These are phyloP conservation scores for Calycopis cecrops DNA, from an alignment of 1,140 invertebrate species.

Conservation along the genomic window DNA sequence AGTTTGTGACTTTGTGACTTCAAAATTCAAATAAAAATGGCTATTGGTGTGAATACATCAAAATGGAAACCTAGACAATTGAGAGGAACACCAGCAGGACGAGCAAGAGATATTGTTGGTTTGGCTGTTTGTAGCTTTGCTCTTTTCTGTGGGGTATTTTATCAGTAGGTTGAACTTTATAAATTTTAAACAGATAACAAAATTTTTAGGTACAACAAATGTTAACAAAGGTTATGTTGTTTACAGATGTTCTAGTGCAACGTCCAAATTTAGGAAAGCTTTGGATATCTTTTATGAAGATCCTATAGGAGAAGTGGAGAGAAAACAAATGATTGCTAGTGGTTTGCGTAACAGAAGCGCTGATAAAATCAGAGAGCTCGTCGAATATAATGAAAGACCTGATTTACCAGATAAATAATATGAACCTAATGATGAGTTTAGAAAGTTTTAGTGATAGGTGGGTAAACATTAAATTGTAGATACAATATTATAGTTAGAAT, in stretches of 20 bases:
- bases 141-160: constrained; percentile 42
- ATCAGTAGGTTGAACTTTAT: constrained; percentile 44
- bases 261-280: constrained; percentile 41
- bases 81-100: constrained; percentile 70
- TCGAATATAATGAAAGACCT: constrained; percentile 38
- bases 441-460: constrained; percentile 33
- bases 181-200: background rate
- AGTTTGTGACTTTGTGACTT: too few relatives aligned
- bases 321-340: constrained; percentile 50
- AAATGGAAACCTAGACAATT: constrained; percentile 73
- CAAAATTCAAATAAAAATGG: constrained; percentile 40
- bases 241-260: constrained; percentile 38
- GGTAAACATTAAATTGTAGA: constrained; percentile 23
- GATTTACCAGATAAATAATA: constrained; percentile 52
- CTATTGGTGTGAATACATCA: constrained; percentile 61
- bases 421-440: constrained; percentile 28
- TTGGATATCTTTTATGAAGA: constrained; percentile 52
- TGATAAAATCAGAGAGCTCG: constrained; percentile 36
- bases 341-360: constrained; percentile 40
- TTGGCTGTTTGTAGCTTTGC: constrained; percentile 44
- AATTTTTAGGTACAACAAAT: background rate
- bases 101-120: constrained; percentile 57
- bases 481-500: constrained; percentile 20
- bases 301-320: constrained; percentile 58
- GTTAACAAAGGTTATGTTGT: constrained; percentile 24